Percentiles rank a stretch among this genome's conserved stretches.
Evolutionary conservation across 2,888 invertebrate genomes (phyloP).

Genomic region (Hermaeophaga mercurialis): DNA sequence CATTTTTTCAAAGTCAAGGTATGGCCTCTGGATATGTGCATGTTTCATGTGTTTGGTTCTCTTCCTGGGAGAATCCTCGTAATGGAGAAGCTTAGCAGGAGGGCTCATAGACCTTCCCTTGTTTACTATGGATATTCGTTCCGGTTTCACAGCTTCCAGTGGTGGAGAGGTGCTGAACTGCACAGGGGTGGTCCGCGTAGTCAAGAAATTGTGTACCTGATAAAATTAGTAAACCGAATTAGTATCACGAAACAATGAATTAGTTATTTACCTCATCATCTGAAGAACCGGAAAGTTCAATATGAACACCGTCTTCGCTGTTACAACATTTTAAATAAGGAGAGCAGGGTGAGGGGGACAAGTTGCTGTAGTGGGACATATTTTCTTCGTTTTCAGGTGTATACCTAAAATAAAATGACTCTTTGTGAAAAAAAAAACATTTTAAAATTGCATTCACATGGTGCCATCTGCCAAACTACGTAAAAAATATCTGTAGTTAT

Average conservation of each 20-base stretch:
- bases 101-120: slow-evolving; percentile 60
- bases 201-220: slow-evolving; percentile 69
- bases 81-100: slow-evolving; percentile 61
- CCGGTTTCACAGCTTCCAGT: slow-evolving; percentile 84
- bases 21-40: slow-evolving; percentile 79
- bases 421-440: too few species aligned
- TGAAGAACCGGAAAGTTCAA: slow-evolving; percentile 61
- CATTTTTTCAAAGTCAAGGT: slow-evolving; percentile 96
- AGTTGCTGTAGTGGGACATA: slow-evolving; percentile 60
- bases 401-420: slow-evolving; percentile 40
- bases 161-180: slow-evolving; percentile 92
- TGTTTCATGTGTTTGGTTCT: slow-evolving; percentile 66
- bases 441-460: too few species aligned
- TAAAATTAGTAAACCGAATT: neutral
- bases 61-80: slow-evolving; percentile 65
- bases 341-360: slow-evolving; percentile 58
- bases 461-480: too few species aligned
- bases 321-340: slow-evolving; percentile 53
- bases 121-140: slow-evolving; percentile 50
- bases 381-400: slow-evolving; percentile 59
- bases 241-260: neutral
- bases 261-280: slow-evolving; percentile 62
- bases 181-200: slow-evolving; percentile 76
- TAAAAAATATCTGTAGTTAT: too few species aligned
- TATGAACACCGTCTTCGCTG: slow-evolving; percentile 49